Evolutionary conservation across 2,113 vertebrate genomes (phyloP).

Genomic region (Nibea albiflora): DNA sequence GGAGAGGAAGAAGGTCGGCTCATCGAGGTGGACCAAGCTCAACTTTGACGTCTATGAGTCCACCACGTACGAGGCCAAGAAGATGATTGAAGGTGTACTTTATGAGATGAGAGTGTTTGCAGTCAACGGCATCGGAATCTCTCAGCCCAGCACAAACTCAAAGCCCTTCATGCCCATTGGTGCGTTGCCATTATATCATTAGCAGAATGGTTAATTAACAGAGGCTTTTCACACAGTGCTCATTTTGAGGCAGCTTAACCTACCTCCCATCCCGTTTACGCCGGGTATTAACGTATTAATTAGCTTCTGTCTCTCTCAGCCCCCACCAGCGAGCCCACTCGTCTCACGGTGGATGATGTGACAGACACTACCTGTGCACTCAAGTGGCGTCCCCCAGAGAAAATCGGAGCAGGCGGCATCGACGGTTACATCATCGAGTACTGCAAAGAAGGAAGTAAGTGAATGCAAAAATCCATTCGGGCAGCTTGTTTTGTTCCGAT

Average conservation of each 20-base stretch:
- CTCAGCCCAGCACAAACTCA: slow-evolving; percentile 88
- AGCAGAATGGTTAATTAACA: slow-evolving; percentile 62
- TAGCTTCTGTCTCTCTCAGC: slow-evolving; percentile 78
- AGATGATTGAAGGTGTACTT: slow-evolving; percentile 92
- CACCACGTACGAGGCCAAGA: slow-evolving; percentile 88
- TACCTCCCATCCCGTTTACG: slow-evolving; percentile 58
- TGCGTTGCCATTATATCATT: slow-evolving; percentile 63
- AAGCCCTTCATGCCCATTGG: slow-evolving; percentile 88
- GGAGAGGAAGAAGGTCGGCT: slow-evolving; percentile 92
- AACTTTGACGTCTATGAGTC: slow-evolving; percentile 91
- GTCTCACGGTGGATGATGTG: slow-evolving; percentile 89
- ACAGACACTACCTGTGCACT: slow-evolving; percentile 89
- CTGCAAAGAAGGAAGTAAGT: slow-evolving; percentile 89
- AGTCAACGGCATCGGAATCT: slow-evolving; percentile 90
- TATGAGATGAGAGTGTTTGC: slow-evolving; percentile 94
- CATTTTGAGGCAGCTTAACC: slow-evolving; percentile 65
- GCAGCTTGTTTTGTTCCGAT: not conserved
- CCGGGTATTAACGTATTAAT: slow-evolving; percentile 64
- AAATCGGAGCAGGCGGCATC: slow-evolving; percentile 89
- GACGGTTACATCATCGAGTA: slow-evolving; percentile 93
- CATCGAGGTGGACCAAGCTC: slow-evolving; percentile 91
- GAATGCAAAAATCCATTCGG: not conserved
- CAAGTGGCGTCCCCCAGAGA: slow-evolving; percentile 91
- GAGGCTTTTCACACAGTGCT: slow-evolving; percentile 56
- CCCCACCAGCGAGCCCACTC: slow-evolving; percentile 88